Evolutionary conservation across 2,113 vertebrate species (phyloP), one percentile per base, ranked within the genome.

Genomic region (Carassius carassius): DNA sequence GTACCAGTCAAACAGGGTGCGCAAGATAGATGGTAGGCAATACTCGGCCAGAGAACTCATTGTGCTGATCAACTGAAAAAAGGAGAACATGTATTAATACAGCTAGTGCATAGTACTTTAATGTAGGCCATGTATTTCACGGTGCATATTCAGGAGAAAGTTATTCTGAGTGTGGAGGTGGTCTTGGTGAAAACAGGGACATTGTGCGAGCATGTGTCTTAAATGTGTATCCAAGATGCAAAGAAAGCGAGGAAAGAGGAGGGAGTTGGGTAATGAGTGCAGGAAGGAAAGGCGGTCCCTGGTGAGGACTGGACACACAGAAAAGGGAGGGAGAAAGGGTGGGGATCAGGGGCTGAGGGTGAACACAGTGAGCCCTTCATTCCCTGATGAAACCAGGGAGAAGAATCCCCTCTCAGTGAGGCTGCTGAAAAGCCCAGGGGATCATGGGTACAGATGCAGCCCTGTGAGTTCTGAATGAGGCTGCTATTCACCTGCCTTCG

Each of bases 11-110:
- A 99, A 99, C 78, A 99, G 92, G 19, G 98, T 99, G 75, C 96
- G 97, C 67, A 99, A 94, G 86, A 99, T 97, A 51, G 98, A 99
- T 10, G 98, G 98, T 14, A 99, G 94, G 88, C 98, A 99, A 91
- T 98, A 99, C 89, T 99, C 98, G 4, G 97, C 97, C 75, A 99
- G 95, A 7, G 98, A 99, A 89, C 98, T 99, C 98, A 99, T 98
- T 56, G 96, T 95, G 94, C 93, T 99, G 93, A 99, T 97, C 93
- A 99, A 91, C 98, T 99, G 85, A 67, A 37, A 60, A 4, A 41
- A 51, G 2, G 25, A 70, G n/a, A 65, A 8, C 19, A 21, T 51
- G 3, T 21, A 81, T 51, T 69, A 35, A 69, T 44, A 62, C 14
- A 63, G 13, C 12, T 37, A 37, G 4, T 1, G 13, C 13, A 78